A percentile compares a stretch with the other conserved stretches of the same genome.
phyloP scores from a whole-genome alignment of 2,888 invertebrate genomes.

The Caenorhabditis panamensis region DNA sequence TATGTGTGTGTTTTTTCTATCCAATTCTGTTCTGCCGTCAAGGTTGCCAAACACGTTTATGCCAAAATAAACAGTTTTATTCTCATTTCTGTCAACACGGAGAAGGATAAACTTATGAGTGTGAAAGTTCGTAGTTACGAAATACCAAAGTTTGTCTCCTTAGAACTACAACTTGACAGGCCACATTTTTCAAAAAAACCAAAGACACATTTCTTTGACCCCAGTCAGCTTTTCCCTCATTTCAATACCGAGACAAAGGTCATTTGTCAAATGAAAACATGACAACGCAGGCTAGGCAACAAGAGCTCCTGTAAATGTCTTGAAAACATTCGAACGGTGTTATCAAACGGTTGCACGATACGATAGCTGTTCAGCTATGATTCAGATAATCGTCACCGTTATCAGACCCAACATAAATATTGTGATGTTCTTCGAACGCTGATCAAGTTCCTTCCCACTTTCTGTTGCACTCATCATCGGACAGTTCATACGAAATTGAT shows the following conservation, averaged over 20 bases:
- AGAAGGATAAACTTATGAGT: constrained; percentile 15
- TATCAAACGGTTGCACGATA: neutral
- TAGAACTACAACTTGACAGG: too few species aligned
- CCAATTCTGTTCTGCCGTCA: constrained; percentile 44
- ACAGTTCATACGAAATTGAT: neutral
- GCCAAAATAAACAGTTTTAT: constrained; percentile 60
- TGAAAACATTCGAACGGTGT: neutral
- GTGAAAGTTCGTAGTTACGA: constrained; percentile 9
- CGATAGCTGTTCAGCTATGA: neutral
- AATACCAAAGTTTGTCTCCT: neutral
- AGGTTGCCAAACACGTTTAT: constrained; percentile 60
- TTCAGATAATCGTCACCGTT: constrained; percentile 10
- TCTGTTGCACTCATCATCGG: neutral
- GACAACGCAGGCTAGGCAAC: neutral
- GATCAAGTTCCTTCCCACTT: constrained; percentile 20
- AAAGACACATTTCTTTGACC: constrained; percentile 35
- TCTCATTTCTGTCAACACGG: constrained; percentile 45
- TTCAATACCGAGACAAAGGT: constrained; percentile 28
- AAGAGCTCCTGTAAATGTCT: constrained; percentile 5
- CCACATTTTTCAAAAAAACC: too few species aligned
- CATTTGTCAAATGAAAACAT: constrained; percentile 11
- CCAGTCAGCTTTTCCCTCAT: constrained; percentile 14
- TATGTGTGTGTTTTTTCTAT: constrained; percentile 32
- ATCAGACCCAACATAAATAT: constrained; percentile 6
- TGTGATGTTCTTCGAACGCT: constrained; percentile 12